Evolutionary conservation across 2,797 vertebrate genomes (phyloP), one percentile per base, ranked within the genome.

Genomic region (Ateles fusciceps): DNA sequence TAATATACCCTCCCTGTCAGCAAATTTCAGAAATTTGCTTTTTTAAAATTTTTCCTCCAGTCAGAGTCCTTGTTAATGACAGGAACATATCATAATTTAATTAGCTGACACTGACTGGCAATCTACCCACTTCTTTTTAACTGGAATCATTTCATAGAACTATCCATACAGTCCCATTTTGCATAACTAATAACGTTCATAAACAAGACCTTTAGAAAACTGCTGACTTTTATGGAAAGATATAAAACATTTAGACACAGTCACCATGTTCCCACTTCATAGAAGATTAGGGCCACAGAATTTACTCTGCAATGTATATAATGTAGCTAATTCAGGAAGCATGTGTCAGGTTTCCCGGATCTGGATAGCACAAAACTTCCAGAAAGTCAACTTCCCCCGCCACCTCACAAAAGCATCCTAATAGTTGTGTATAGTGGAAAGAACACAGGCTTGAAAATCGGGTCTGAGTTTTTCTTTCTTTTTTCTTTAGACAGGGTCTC

Each of bases 91-190:
- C 91, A 96, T 96, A 80, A 97, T 97, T 97, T 98, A 98, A 97
- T 97, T 97, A 97, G 90, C 91, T 97, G 94, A 96, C 94, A 78
- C 48, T 89, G 92, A 96, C 95, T 88, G 95, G 95, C 97, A 98
- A 97, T 97, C 96, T 96, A 86, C 74, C 92, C 96, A 97, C 59
- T 98, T 91, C 95, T 57, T 93, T 96, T 97, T 97, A 97, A 98
- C 96, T 96, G 95, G 96, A 91, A 94, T 97, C 96, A 89, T 97
- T 96, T 97, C 97, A 92, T 10, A 85, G 91, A 89, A 93, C 79
- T 96, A 92, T 89, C 86, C 97, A 95, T 97, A 96, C 98, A 96
- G 92, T 28, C 83, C 44, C 94, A 91, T 85, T 98, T 48, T 97
- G 95, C 86, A 96, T 98, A 95, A 94, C 90, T 95, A 97, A 97